Evolutionary conservation across 2,113 vertebrate genomes (phyloP).

Genomic region (Esox niger): DNA sequence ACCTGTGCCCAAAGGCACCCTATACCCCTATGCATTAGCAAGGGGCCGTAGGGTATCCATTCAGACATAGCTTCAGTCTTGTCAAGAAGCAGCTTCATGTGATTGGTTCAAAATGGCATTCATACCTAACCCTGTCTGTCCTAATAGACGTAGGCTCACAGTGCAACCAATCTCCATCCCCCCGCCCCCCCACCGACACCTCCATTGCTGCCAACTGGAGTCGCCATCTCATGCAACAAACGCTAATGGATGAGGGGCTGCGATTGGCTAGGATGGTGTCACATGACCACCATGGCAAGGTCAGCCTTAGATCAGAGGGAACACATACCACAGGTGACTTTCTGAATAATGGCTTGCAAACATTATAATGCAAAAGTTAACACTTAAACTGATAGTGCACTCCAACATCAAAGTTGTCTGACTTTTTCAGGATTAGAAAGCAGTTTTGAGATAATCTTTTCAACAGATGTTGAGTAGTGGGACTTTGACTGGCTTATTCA

Average conservation of each 20-base stretch:
- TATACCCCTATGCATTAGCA: no score
- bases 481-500: no score
- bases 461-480: no score
- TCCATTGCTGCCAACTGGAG: constrained; percentile 85
- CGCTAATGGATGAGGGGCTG: constrained; percentile 95
- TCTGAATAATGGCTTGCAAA: constrained; percentile 31
- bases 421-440: no score
- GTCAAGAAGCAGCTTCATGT: not conserved
- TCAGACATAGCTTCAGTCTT: not conserved
- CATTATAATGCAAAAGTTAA: not conserved
- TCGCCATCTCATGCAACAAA: constrained; percentile 94
- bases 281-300: constrained; percentile 79
- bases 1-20: not conserved
- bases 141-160: constrained; percentile 68
- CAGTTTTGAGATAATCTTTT: no score
- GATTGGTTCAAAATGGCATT: constrained; percentile 17
- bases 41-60: no score
- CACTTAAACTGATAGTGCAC: no score
- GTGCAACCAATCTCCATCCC: constrained; percentile 76
- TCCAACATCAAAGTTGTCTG: no score
- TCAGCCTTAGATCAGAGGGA: constrained; percentile 84
- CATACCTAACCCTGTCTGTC: constrained; percentile 56
- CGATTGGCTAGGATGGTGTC: constrained; percentile 94
- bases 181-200: constrained; percentile 74
- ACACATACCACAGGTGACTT: constrained; percentile 80